phyloP scores from a whole-genome alignment of 2,797 vertebrate species.

The Mergus octosetaceus region DNA sequence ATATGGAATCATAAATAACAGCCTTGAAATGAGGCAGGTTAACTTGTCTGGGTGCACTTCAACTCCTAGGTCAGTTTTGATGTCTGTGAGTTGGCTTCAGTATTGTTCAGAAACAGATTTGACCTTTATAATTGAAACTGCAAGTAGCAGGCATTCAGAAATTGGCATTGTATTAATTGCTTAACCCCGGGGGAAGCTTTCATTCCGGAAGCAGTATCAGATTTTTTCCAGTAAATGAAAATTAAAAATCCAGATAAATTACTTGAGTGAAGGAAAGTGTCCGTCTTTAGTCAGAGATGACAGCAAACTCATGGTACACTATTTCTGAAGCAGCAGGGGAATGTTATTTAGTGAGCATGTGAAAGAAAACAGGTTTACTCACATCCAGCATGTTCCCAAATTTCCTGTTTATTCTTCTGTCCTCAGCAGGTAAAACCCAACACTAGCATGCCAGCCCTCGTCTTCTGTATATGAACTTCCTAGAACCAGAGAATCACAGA shows the following conservation, averaged over 20 bases:
- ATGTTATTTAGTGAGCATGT: neutral
- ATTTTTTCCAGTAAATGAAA: constrained; percentile 35
- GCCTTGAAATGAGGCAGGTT: neutral
- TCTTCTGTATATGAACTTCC: neutral
- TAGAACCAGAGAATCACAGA: no score
- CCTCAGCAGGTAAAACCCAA: neutral
- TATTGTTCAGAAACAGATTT: neutral
- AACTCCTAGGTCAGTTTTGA: neutral
- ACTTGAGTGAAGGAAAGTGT: neutral
- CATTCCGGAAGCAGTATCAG: neutral
- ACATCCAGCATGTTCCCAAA: neutral
- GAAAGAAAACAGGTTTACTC: neutral
- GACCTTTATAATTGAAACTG: constrained; percentile 32
- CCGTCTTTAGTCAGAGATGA: neutral
- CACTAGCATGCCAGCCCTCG: rapidly evolving
- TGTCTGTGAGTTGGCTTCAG: neutral
- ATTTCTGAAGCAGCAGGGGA: neutral
- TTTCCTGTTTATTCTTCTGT: neutral
- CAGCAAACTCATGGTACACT: rapidly evolving
- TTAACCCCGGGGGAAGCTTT: constrained; percentile 11
- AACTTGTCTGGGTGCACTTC: neutral
- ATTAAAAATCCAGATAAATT: constrained; percentile 11
- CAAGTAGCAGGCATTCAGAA: neutral
- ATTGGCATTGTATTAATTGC: neutral
- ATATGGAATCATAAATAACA: neutral